phyloP scores from a whole-genome alignment of 1,140 invertebrate species.

The Sitodiplosis mosellana region DNA sequence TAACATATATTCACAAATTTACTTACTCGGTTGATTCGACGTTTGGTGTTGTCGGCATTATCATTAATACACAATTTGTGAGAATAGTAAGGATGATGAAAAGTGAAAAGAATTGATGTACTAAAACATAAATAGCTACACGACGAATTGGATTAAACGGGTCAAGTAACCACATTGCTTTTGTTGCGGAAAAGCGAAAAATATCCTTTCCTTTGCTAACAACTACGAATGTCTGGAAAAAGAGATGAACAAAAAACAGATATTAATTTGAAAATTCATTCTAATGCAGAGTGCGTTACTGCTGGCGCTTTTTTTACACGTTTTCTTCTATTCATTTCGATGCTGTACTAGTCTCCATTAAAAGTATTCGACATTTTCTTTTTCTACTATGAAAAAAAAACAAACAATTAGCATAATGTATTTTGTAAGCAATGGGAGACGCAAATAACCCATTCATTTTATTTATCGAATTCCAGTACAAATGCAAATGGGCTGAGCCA shows the following conservation, averaged over 20 bases:
- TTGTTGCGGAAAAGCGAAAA: slow-evolving; percentile 93
- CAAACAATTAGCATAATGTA: no score
- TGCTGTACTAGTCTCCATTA: no score
- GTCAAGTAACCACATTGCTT: slow-evolving; percentile 85
- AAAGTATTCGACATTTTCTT: no score
- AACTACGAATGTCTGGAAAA: slow-evolving; percentile 89
- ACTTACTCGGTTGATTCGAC: slow-evolving; percentile 96
- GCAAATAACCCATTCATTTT: no score
- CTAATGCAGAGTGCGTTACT: no score
- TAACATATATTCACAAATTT: slow-evolving; percentile 9
- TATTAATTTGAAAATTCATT: neutral
- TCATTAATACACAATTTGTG: slow-evolving; percentile 96
- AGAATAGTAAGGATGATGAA: slow-evolving; percentile 97
- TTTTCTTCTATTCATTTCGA: no score
- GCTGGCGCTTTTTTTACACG: no score
- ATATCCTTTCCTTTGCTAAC: slow-evolving; percentile 97
- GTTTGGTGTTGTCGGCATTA: slow-evolving; percentile 79
- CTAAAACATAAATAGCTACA: slow-evolving; percentile 92
- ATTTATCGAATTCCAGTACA: no score
- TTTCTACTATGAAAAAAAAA: no score
- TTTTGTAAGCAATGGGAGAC: no score
- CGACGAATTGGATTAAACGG: slow-evolving; percentile 95
- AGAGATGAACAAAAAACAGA: slow-evolving; percentile 19
- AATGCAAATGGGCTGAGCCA: no score
- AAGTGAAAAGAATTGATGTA: slow-evolving; percentile 93